phyloP scores from a whole-genome alignment of 2,888 invertebrate genomes.

The Mystacides longicornis region DNA sequence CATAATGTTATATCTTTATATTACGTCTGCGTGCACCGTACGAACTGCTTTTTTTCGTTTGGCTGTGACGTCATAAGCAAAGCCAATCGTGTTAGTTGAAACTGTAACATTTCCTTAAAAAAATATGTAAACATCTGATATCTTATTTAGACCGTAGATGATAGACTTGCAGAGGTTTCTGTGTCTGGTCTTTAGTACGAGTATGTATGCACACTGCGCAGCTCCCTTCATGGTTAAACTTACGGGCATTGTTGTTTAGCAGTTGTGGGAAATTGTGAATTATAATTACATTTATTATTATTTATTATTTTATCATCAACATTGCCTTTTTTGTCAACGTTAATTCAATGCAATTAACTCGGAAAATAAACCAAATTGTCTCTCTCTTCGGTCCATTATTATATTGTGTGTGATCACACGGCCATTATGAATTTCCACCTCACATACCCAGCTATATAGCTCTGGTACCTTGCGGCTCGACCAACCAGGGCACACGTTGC shows the following conservation, averaged over 20 bases:
- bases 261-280: constrained; percentile 22
- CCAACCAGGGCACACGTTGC: background rate
- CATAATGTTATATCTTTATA: no score
- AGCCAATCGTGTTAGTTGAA: no score
- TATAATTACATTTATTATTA: constrained; percentile 3
- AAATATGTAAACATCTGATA: no score
- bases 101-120: no score
- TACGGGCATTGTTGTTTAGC: background rate
- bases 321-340: constrained; percentile 22
- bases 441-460: background rate
- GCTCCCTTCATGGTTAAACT: background rate
- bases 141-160: no score
- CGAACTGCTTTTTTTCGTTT: no score
- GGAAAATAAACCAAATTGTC: constrained; percentile 19
- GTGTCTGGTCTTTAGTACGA: no score
- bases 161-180: no score
- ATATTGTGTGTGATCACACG: constrained; percentile 15
- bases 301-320: constrained; percentile 2
- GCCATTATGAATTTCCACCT: constrained; percentile 9
- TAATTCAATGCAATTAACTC: constrained; percentile 21
- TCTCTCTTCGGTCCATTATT: constrained; percentile 3
- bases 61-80: no score
- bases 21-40: no score
- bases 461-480: no score
- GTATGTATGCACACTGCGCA: background rate